Conservation (phyloP, 2,797 vertebrate species). For the Coluber constrictor region DNA sequence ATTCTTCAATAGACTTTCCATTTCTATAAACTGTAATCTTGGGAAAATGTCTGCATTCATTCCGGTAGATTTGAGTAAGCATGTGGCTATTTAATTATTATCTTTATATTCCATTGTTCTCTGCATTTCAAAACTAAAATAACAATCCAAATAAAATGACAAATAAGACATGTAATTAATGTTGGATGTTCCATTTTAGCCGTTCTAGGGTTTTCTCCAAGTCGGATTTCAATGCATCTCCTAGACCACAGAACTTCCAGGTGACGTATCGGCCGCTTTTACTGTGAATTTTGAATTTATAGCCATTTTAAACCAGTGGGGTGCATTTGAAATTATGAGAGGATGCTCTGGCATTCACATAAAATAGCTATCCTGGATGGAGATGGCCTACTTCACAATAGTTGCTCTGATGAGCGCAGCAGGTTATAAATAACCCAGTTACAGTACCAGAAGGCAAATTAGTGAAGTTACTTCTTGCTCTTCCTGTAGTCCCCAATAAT, state of each 20-base stretch:
- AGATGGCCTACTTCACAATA: background rate
- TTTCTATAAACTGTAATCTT: background rate
- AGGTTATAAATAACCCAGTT: background rate
- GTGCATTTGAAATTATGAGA: background rate
- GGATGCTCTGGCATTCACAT: background rate
- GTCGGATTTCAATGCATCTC: conserved; percentile 66
- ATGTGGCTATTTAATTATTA: background rate
- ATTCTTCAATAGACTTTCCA: background rate
- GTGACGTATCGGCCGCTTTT: conserved; percentile 60
- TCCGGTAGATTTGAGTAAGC: background rate
- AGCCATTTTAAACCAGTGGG: background rate
- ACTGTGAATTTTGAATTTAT: background rate
- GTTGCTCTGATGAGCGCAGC: background rate
- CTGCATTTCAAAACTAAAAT: background rate
- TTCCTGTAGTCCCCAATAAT: background rate
- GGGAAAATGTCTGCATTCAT: background rate
- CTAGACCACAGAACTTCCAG: conserved; percentile 83
- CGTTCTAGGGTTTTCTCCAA: conserved; percentile 71
- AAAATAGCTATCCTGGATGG: background rate
- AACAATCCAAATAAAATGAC: background rate
- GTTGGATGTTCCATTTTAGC: conserved; percentile 63
- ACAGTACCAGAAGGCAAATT: background rate
- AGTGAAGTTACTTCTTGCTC: background rate
- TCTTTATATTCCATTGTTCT: background rate
- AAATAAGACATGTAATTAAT: background rate